Evolutionary conservation across 2,797 vertebrate genomes (phyloP).

Genomic region (Schizopygopsis pylzovi): DNA sequence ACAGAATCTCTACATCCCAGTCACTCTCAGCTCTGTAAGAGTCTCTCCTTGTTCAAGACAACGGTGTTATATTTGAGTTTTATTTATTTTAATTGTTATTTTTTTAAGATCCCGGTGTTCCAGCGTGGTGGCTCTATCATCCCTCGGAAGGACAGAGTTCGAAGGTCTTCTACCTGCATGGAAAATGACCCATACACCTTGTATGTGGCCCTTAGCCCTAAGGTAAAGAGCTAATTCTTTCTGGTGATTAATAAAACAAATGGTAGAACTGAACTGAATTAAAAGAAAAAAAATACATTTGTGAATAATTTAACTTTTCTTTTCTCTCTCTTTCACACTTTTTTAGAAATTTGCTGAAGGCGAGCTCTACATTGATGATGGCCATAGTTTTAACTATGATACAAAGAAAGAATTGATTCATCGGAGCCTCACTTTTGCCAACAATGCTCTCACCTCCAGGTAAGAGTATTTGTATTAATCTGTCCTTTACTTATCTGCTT

Average conservation of each 20-base stretch:
- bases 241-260: neutral
- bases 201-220: slow-evolving; percentile 82
- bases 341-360: slow-evolving; percentile 86
- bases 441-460: slow-evolving; percentile 83
- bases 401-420: slow-evolving; percentile 82
- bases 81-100: neutral
- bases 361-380: slow-evolving; percentile 89
- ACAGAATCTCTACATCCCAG: slow-evolving; percentile 89
- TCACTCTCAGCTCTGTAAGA: slow-evolving; percentile 88
- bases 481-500: neutral
- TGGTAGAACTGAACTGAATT: neutral
- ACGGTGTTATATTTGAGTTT: neutral
- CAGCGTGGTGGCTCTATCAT: slow-evolving; percentile 90
- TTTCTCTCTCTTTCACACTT: slow-evolving; percentile 34
- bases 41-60: neutral
- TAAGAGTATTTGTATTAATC: slow-evolving; percentile 56
- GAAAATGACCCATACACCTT: slow-evolving; percentile 88
- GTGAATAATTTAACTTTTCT: neutral
- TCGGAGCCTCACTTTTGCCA: slow-evolving; percentile 80
- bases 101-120: slow-evolving; percentile 86
- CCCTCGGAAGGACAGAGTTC: slow-evolving; percentile 84
- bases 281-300: neutral
- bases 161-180: slow-evolving; percentile 89
- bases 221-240: slow-evolving; percentile 72
- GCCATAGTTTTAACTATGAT: slow-evolving; percentile 87